phyloP scores from a whole-genome alignment of 2,888 invertebrate genomes.

The Andrena dorsata region DNA sequence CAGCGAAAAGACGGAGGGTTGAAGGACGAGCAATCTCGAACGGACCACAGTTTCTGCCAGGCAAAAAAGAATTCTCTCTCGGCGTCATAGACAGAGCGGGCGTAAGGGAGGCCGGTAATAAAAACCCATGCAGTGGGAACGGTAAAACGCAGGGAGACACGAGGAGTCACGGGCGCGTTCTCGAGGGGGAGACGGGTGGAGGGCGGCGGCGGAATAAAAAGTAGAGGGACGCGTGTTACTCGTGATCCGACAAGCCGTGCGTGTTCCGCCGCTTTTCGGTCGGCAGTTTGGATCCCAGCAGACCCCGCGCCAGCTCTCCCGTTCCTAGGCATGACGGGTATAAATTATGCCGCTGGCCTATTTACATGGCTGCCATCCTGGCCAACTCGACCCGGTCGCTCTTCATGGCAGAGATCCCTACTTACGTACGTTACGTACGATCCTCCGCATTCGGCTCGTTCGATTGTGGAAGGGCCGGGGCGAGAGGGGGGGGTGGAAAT shows the following conservation, averaged over 20 bases:
- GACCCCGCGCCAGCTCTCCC: slow-evolving; percentile 64
- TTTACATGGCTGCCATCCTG: slow-evolving; percentile 78
- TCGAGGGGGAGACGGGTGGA: background rate
- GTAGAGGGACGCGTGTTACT: slow-evolving; percentile 41
- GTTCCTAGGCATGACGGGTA: slow-evolving; percentile 76
- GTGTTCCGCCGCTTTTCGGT: slow-evolving; percentile 70
- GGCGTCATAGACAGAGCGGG: slow-evolving; percentile 5
- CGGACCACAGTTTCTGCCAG: background rate
- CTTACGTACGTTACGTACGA: slow-evolving; percentile 66
- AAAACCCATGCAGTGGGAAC: slow-evolving; percentile 24
- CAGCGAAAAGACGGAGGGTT: background rate
- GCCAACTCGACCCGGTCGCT: slow-evolving; percentile 70
- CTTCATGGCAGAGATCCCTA: slow-evolving; percentile 70
- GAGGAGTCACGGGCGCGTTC: slow-evolving; percentile 36
- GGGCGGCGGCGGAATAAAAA: slow-evolving; percentile 35
- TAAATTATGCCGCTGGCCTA: slow-evolving; percentile 83
- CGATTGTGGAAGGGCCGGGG: slow-evolving; percentile 54
- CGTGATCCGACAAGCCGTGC: slow-evolving; percentile 65
- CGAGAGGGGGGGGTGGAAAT: background rate
- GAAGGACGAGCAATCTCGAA: slow-evolving; percentile 3
- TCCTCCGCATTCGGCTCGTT: slow-evolving; percentile 70
- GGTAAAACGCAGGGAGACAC: slow-evolving; percentile 46
- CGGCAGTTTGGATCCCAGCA: slow-evolving; percentile 71
- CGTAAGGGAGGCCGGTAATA: slow-evolving; percentile 15
- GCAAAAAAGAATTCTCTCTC: slow-evolving; percentile 15